Base-by-base conservation (phyloP, 2,797 vertebrate species). In the Epinephelus awoara region DNA sequence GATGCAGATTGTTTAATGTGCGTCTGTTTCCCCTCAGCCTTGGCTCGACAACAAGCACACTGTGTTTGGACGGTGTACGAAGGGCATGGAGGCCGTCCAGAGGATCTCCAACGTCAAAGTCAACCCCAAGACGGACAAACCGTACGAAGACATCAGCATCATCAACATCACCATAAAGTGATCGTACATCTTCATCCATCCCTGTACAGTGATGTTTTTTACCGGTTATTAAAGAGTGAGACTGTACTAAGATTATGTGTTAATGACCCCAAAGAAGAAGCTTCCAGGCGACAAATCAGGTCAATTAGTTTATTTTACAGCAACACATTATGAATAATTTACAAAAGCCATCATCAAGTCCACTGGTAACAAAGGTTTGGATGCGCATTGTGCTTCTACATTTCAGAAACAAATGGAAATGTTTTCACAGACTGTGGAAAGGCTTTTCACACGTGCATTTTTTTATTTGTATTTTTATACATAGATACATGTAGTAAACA, bases 21-120 rank as follows among this genome's bases (percentile, higher is more conserved):
- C 27, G 19, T 0, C 18, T 50, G 3, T 23, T 25, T 14, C 62
- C 34, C 18, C 19, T 4, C 91, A 99, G 98, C 98, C 98, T 0
- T 99, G 98, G 98, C 96, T 99, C 1, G 98, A 99, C 91, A 99
- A 99, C 95, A 99, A 99, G 89, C 98, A 99, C 93, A 99, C 97
- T 0, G 98, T 99, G 27, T 99, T 99, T 79, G 98, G 98, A 85
- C 89, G 98, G 46, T 98, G 97, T 66, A 95, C 95, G 0, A 99
- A 99, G 93, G 98, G 98, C 80, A 99, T 99, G 98, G 98, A 99
- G 94, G 98, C 97, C 1, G 98, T 99, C 55, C 98, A 99, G 88
- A 97, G 98, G 94, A 98, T 99, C 93, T 98, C 98, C 83, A 99
- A 99, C 5, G 91, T 96, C 38, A 99, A 99, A 93, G 97, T 98